Evolutionary conservation across 2,113 vertebrate genomes (phyloP), one percentile per base, ranked within the genome.

Genomic region (Pachypanchax playfairii): DNA sequence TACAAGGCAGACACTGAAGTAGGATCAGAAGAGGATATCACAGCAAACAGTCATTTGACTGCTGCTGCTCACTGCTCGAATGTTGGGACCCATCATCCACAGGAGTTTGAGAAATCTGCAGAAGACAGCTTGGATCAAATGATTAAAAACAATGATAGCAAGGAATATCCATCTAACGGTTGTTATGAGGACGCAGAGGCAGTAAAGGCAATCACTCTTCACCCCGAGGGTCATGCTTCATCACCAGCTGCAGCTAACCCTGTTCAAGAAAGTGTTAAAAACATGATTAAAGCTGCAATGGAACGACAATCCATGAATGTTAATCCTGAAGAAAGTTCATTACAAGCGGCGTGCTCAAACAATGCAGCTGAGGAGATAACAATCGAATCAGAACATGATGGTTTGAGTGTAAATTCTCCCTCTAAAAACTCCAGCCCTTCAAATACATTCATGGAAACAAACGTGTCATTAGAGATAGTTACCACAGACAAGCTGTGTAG

Each of bases 401-500:
- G 49, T 65, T 55, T 82, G 5, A 70, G 55, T 22, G 35, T 6
- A 42, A 39, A 44, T 11, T 60, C 73, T 38, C n/a, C 54, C 3
- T 50, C 52, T 42, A 49, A 50, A 42, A 57, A 11, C 15, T 50
- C 22, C 60, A 69, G 53, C 42, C 53, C 57, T 47, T 57, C 43
- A 28, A 69, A 82, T 65, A 64, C 17, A 10, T 69, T 68, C 53
- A 39, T 17, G 24, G 15, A 61, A 65, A 18, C 24, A 26, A 52
- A 77, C 35, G 42, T 87, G 58, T 77, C 75, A 12, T 20, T 80
- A 58, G 75, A 85, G 28, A 70, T 66, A 17, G 57, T 82, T 36
- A 63, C 56, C 24, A 67, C 70, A 26, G 82, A 87, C 41, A 77
- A 79, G 18, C 77, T 70, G 26, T 82, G 71, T 53, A 87, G 78